Evolutionary conservation across 2,113 vertebrate genomes (phyloP), one percentile per base, ranked within the genome.

Genomic region (Sminthopsis crassicaudata): DNA sequence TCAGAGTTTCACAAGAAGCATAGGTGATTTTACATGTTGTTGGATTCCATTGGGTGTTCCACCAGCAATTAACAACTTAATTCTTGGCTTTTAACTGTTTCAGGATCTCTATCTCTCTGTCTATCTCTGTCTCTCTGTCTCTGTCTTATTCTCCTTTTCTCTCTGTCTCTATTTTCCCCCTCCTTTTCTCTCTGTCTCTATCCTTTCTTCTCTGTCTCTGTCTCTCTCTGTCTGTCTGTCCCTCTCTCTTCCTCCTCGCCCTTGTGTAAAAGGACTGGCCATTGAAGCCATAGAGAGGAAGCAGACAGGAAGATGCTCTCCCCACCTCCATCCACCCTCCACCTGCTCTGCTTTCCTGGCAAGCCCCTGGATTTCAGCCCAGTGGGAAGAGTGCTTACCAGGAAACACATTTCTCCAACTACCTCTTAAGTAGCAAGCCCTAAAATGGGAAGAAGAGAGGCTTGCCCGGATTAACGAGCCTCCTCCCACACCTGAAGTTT

Each of bases 41-140:
- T 89, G 16, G 6, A 46, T 92, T 92, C 96, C 97, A 91, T 89
- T 42, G 93, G 46, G 1, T 0, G 0, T 76, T 89, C 94, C 92
- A 16, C 90, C 52, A 95, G 93, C 92, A 16, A 0, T 52, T 50
- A 11, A 23, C 95, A 95, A 93, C 96, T 48, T 57, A 53, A 90
- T 54, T 55, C 46, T 96, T 95, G 93, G 93, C 96, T 95, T 95
- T 51, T 50, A 67, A 76, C 55, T 50, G 46, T 96, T 93, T 50
- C 53, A 50, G 60, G 93, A 93, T 92, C 53, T 54, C 53, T 54
- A 16, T 53, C 53, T 53, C 22, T 53, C 53, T 53, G 12, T 22
- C 19, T 53, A 16, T 53, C 22, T 22, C 50, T 93, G 19, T 54
- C 53, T 54, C 53, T 53, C 53, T 53, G 14, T 53, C 11, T 51